Percentiles rank a stretch among this genome's conserved stretches.
Conservation (phyloP, 2,797 vertebrate species). For the Muscicapa comitata region DNA sequence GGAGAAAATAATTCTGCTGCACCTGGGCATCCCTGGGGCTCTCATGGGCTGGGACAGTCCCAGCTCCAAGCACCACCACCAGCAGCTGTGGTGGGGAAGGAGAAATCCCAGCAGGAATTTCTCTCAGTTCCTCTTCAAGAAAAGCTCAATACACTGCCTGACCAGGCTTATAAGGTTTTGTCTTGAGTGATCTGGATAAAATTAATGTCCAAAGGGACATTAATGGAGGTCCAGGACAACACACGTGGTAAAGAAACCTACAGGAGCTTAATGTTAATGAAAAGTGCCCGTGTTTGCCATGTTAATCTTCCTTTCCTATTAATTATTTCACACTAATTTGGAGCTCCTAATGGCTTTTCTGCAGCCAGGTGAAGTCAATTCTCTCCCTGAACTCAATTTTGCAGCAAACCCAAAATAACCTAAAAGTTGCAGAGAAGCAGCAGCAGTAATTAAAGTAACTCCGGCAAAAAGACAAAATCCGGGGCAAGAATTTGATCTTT, state of each 20-base stretch:
- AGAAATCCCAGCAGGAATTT: not conserved
- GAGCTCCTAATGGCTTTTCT: conserved; percentile 45
- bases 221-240: not conserved
- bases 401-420: not conserved
- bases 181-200: not conserved
- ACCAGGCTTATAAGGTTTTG: not conserved
- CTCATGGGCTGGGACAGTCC: fast-evolving
- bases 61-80: not conserved
- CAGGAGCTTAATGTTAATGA: conserved; percentile 4
- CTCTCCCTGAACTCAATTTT: not conserved
- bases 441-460: not conserved
- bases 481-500: not conserved
- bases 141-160: not conserved
- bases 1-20: not conserved
- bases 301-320: conserved; percentile 30
- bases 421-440: not conserved
- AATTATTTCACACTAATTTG: conserved; percentile 57
- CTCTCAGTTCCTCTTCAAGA: not conserved
- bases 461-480: not conserved
- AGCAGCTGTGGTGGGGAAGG: not conserved
- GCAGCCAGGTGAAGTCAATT: conserved; percentile 42
- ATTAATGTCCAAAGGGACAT: not conserved
- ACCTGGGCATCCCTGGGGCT: not conserved
- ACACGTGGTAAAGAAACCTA: not conserved
- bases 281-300: not conserved